Evolutionary conservation across 1,140 invertebrate species (phyloP).

Genomic region (Drosophila subobscura): DNA sequence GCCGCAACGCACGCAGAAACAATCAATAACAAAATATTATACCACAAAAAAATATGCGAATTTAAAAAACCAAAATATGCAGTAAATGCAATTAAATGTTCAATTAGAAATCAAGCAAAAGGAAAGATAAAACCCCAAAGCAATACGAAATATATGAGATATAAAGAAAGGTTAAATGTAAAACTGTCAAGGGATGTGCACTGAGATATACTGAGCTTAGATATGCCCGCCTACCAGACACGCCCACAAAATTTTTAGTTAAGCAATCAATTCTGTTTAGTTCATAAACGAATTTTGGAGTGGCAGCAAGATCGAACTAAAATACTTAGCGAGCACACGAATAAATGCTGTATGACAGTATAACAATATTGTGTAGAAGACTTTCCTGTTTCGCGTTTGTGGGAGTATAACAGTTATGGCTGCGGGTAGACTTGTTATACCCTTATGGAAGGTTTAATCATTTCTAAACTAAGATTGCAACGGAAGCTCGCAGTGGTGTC

Average conservation of each 20-base stretch:
- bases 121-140: slow-evolving; percentile 6
- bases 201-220: slow-evolving; percentile 3
- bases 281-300: slow-evolving; percentile 50
- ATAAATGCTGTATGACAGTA: slow-evolving; percentile 67
- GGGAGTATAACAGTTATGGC: slow-evolving; percentile 2
- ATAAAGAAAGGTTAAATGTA: slow-evolving; percentile 4
- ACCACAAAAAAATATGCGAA: slow-evolving; percentile 33
- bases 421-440: too few species aligned
- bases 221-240: slow-evolving; percentile 9
- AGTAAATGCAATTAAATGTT: slow-evolving; percentile 74
- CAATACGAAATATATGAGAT: slow-evolving; percentile 40
- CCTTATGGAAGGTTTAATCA: too few species aligned
- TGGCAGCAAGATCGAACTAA: slow-evolving; percentile 33
- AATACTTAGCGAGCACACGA: slow-evolving; percentile 22
- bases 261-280: slow-evolving; percentile 46
- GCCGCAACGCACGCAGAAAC: too few species aligned
- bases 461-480: too few species aligned
- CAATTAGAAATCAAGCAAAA: slow-evolving; percentile 57
- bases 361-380: neutral
- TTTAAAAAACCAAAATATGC: slow-evolving; percentile 35
- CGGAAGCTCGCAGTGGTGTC: too few species aligned
- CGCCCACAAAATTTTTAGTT: slow-evolving; percentile 16
- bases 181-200: slow-evolving; percentile 7
- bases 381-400: too few species aligned
- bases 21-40: slow-evolving; percentile 35